Conservation (phyloP, 37 sponge, comb jelly and placozoan genomes). For the Theonella swinhoei region DNA sequence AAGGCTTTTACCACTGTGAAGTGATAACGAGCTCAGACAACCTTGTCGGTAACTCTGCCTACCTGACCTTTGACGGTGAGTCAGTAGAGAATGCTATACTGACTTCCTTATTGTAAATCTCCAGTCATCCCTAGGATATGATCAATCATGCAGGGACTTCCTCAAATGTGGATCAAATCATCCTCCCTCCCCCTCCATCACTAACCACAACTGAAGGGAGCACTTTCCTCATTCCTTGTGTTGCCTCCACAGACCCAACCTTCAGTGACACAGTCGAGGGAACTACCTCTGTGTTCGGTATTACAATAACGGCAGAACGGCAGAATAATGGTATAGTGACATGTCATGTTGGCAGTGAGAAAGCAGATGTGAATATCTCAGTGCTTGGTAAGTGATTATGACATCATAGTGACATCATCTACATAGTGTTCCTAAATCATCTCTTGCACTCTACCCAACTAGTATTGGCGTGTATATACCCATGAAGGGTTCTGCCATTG, state of each 20-base stretch:
- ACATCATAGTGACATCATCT: neutral
- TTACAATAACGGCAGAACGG: neutral
- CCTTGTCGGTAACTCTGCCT: neutral
- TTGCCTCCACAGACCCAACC: neutral
- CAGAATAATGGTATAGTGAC: neutral
- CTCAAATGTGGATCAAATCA: neutral
- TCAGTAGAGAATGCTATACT: too few species aligned
- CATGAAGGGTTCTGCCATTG: too few species aligned
- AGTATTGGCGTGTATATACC: too few species aligned
- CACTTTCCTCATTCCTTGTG: neutral
- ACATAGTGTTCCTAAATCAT: too few species aligned
- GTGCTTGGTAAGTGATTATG: neutral
- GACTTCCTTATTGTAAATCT: neutral
- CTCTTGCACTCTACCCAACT: too few species aligned
- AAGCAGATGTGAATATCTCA: neutral
- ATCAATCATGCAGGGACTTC: neutral
- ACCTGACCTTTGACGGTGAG: neutral
- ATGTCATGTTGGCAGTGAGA: neutral
- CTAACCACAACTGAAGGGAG: neutral
- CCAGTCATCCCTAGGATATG: too few species aligned
- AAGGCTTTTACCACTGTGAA: conserved; percentile 8
- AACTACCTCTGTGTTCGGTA: neutral
- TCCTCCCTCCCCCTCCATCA: neutral
- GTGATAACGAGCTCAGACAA: too few species aligned
- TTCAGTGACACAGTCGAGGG: neutral